Conservation (phyloP, 2,113 vertebrate genomes). For the Callocephalon fimbriatum region DNA sequence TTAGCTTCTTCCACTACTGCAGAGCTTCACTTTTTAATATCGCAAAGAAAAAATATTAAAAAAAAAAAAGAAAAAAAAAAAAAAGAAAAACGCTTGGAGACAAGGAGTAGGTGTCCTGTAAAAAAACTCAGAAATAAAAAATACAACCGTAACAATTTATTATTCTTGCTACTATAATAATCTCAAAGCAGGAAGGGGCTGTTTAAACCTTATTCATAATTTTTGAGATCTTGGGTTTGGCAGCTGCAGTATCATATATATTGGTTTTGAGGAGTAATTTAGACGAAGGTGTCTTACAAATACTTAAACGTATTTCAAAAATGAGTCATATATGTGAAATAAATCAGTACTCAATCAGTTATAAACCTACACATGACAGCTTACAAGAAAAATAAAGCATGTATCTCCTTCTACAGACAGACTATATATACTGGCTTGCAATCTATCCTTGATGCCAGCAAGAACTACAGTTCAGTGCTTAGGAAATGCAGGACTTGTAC, state of each 20-base stretch:
- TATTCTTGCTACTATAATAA: background rate
- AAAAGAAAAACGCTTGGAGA: background rate
- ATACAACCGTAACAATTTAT: background rate
- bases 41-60: background rate
- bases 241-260: background rate
- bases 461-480: background rate
- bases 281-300: background rate
- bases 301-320: background rate
- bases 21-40: background rate
- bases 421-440: background rate
- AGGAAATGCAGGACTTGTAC: background rate
- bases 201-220: background rate
- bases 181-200: rapidly evolving
- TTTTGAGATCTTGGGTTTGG: background rate
- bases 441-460: background rate
- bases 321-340: background rate
- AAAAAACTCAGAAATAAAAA: background rate
- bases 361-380: background rate
- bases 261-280: background rate
- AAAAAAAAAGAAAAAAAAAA: background rate
- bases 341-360: background rate
- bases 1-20: background rate
- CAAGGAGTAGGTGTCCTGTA: background rate
- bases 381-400: background rate
- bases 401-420: background rate